Evolutionary conservation across 2,113 vertebrate genomes (phyloP).

Genomic region (Pollachius pollachius): DNA sequence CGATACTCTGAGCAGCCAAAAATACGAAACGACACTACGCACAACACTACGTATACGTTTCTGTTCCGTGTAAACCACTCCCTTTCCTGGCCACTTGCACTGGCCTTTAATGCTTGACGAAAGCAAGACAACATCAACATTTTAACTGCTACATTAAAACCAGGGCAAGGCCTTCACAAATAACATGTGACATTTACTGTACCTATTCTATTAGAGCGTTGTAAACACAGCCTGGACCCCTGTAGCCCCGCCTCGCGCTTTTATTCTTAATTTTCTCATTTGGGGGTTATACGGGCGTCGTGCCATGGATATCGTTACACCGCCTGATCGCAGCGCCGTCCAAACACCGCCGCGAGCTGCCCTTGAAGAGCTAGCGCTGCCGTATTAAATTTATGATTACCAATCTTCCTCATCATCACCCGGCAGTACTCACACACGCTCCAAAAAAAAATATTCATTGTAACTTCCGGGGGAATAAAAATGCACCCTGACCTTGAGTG

Average conservation of each 20-base stretch:
- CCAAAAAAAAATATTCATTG: constrained; percentile 79
- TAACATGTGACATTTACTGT: constrained; percentile 71
- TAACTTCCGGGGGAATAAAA: constrained; percentile 80
- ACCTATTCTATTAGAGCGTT: constrained; percentile 53
- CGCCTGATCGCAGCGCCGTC: constrained; percentile 64
- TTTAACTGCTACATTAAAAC: constrained; percentile 57
- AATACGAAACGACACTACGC: no score
- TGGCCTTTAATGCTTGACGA: constrained; percentile 19
- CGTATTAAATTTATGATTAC: constrained; percentile 72
- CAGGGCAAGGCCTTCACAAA: constrained; percentile 68
- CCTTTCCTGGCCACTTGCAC: neutral
- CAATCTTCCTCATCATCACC: constrained; percentile 75
- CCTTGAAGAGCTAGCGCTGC: constrained; percentile 77
- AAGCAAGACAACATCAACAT: constrained; percentile 43
- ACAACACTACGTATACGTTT: no score
- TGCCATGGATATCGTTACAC: constrained; percentile 73
- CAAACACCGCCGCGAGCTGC: constrained; percentile 69
- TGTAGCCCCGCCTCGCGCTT: constrained; percentile 44
- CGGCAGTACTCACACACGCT: constrained; percentile 16
- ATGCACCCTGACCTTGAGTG: constrained; percentile 77
- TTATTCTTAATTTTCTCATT: constrained; percentile 73
- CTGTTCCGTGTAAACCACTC: no score
- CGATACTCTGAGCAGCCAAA: no score
- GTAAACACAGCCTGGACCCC: constrained; percentile 56
- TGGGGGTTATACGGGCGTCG: constrained; percentile 70